Evolutionary conservation across 2,888 invertebrate genomes (phyloP).

Genomic region (Digitonthophagus gazella): DNA sequence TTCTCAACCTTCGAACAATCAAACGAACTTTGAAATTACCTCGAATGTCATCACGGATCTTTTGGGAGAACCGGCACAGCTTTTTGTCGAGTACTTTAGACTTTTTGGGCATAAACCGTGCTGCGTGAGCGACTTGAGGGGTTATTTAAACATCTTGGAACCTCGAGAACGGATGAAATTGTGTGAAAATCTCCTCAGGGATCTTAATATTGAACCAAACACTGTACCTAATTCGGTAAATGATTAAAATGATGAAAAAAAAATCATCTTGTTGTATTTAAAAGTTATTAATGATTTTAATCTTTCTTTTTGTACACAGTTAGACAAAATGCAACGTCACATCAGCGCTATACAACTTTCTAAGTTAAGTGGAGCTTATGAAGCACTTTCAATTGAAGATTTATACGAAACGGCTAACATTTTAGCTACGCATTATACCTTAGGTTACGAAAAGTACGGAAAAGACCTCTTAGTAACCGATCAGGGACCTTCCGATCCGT

Average conservation of each 20-base stretch:
- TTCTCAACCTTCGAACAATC: background rate
- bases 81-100: slow-evolving; percentile 75
- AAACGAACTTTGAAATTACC: too few species aligned
- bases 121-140: slow-evolving; percentile 78
- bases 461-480: slow-evolving; percentile 65
- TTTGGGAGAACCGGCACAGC: slow-evolving; percentile 64
- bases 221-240: background rate
- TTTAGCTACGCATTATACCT: slow-evolving; percentile 65
- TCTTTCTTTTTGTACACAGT: slow-evolving; percentile 48
- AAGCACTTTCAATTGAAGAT: slow-evolving; percentile 56
- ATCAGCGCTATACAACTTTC: slow-evolving; percentile 75
- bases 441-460: slow-evolving; percentile 58
- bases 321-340: slow-evolving; percentile 78
- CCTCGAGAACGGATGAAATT: slow-evolving; percentile 60
- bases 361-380: slow-evolving; percentile 68
- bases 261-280: too few species aligned
- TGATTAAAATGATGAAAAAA: too few species aligned
- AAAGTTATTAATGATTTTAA: too few species aligned
- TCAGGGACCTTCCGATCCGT: slow-evolving; percentile 75
- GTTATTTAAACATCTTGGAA: slow-evolving; percentile 71
- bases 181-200: slow-evolving; percentile 60
- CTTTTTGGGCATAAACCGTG: slow-evolving; percentile 85
- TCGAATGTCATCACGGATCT: slow-evolving; percentile 54
- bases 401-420: slow-evolving; percentile 61
- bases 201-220: slow-evolving; percentile 61